Conservation (phyloP, 2,888 invertebrate species). For the Sialis lutaria region DNA sequence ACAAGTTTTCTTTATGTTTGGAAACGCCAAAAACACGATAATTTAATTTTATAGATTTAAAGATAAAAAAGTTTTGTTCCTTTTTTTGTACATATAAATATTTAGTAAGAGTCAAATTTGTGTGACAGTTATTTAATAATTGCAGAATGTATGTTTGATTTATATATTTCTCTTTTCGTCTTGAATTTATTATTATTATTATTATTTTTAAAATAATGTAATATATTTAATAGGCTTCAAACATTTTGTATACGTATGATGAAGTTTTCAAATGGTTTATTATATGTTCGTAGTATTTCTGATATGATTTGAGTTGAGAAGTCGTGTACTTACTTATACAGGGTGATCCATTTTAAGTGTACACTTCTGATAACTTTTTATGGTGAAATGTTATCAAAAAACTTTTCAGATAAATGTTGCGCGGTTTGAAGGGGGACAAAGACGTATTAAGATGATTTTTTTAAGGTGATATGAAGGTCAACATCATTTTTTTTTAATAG, state of each 20-base stretch:
- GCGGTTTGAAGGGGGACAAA: no score
- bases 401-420: no score
- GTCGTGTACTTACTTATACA: no score
- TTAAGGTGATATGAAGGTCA: no score
- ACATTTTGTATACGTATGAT: slow-evolving; percentile 27
- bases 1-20: not conserved
- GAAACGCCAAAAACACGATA: not conserved
- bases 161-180: not conserved
- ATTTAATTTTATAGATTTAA: slow-evolving; percentile 8
- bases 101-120: slow-evolving; percentile 10
- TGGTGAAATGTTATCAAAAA: no score
- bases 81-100: slow-evolving; percentile 24
- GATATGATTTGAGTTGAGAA: no score
- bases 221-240: slow-evolving; percentile 16
- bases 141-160: not conserved
- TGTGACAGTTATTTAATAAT: slow-evolving; percentile 2
- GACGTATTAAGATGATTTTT: no score
- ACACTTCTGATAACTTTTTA: no score
- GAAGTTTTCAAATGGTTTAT: slow-evolving; percentile 18
- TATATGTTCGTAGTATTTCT: no score
- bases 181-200: no score
- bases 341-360: no score
- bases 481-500: no score
- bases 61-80: slow-evolving; percentile 26
- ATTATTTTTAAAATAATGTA: slow-evolving; percentile 16